These are phyloP conservation scores for Macrotrachela quadricornifera DNA, from an alignment of 1,140 invertebrate species.

Conservation along the genomic window DNA sequence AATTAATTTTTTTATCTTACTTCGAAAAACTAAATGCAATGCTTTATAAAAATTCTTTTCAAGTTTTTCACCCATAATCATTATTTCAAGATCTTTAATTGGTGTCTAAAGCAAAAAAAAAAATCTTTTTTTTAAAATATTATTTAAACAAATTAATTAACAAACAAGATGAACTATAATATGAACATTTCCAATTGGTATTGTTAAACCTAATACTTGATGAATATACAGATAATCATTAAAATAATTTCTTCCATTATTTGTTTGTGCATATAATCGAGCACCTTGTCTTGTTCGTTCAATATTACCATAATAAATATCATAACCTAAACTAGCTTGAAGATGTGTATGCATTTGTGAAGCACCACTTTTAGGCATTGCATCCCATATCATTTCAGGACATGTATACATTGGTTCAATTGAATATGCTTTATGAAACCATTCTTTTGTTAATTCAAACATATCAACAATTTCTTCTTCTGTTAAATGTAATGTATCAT, in stretches of 20 bases:
- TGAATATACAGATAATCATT: conserved; percentile 26
- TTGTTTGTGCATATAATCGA: background rate
- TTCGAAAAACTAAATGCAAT: conserved; percentile 23
- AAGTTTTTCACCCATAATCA: conserved; percentile 22
- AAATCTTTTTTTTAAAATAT: background rate
- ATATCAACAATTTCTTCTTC: conserved; percentile 20
- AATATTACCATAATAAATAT: conserved; percentile 24
- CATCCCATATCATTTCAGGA: conserved; percentile 32
- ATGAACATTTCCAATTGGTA: conserved; percentile 19
- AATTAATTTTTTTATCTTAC: conserved; percentile 13
- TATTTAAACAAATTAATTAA: conserved; percentile 5
- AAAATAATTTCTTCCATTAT: conserved; percentile 20
- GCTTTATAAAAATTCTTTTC: conserved; percentile 24
- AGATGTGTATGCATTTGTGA: conserved; percentile 36
- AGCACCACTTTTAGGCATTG: conserved; percentile 31
- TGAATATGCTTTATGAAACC: too few species aligned
- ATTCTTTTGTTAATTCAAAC: too few species aligned
- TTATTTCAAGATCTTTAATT: conserved; percentile 31
- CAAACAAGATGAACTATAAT: conserved; percentile 28
- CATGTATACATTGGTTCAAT: conserved; percentile 15
- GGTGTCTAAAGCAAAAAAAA: conserved; percentile 18
- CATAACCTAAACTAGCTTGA: conserved; percentile 25
- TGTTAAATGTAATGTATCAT: conserved; percentile 29
- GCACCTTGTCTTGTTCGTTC: background rate
- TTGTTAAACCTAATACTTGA: conserved; percentile 23